phyloP scores from a whole-genome alignment of 2,888 invertebrate genomes.

The Autographa gamma region DNA sequence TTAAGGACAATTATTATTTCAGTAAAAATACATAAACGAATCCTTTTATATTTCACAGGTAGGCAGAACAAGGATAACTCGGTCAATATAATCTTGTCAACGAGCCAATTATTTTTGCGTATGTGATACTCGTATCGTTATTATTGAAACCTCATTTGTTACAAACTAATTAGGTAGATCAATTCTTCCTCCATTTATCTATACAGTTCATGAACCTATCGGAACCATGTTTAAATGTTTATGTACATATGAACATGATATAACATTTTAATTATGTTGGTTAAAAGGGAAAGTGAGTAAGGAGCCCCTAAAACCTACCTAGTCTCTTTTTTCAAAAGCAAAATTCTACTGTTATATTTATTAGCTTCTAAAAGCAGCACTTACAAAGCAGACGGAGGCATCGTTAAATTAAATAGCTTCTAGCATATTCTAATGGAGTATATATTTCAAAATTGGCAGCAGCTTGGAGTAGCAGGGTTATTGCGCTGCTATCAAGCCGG shows the following conservation, averaged over 20 bases:
- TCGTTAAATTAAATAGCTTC: slow-evolving; percentile 35
- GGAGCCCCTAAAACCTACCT: too few relatives aligned
- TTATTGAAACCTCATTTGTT: background rate
- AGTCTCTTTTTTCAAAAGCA: background rate
- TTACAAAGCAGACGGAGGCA: slow-evolving; percentile 11
- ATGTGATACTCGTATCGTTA: too few relatives aligned
- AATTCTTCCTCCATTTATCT: background rate
- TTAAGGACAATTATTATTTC: slow-evolving; percentile 87
- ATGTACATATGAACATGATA: too few relatives aligned
- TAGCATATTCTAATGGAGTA: slow-evolving; percentile 27
- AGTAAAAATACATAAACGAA: background rate
- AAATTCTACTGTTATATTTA: background rate
- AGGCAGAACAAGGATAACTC: background rate
- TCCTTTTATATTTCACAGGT: too few relatives aligned
- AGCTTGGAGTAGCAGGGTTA: slow-evolving; percentile 9
- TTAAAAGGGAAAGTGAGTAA: background rate
- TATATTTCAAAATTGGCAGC: slow-evolving; percentile 13
- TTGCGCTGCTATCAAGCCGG: slow-evolving; percentile 3
- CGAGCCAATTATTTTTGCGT: background rate
- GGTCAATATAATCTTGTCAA: background rate
- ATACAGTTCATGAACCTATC: background rate
- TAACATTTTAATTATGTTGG: too few relatives aligned
- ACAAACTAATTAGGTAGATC: background rate
- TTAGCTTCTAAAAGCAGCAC: slow-evolving; percentile 10
- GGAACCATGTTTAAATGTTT: background rate